phyloP scores from a whole-genome alignment of 2,888 invertebrate species.

The Pterostichus madidus region DNA sequence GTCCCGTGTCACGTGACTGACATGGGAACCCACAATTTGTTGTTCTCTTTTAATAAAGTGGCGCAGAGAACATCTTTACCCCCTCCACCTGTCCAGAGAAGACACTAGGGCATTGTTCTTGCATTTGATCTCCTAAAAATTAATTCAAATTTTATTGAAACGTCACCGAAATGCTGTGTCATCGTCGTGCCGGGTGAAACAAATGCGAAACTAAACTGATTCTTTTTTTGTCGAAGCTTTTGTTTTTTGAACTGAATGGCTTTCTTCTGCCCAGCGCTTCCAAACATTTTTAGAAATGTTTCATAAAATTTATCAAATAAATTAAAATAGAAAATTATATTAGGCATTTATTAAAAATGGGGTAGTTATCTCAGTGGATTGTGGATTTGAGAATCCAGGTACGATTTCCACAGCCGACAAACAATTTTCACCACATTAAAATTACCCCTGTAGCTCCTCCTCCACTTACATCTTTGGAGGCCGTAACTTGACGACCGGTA shows the following conservation, averaged over 20 bases:
- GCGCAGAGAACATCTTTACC: constrained; percentile 40
- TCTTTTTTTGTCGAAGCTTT: constrained; percentile 33
- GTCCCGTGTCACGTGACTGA: constrained; percentile 48
- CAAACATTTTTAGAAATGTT: constrained; percentile 15
- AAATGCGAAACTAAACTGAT: constrained; percentile 58
- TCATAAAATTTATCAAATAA: neutral
- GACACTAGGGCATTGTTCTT: constrained; percentile 52
- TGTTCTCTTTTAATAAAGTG: constrained; percentile 55
- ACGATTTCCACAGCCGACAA: too few relatives aligned
- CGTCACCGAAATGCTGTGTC: constrained; percentile 61
- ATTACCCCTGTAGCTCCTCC: too few relatives aligned
- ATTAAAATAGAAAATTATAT: neutral
- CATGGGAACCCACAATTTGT: constrained; percentile 58
- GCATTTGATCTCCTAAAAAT: constrained; percentile 58
- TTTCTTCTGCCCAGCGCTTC: neutral
- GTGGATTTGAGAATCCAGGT: too few relatives aligned
- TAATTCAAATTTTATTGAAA: constrained; percentile 66
- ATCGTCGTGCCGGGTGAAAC: constrained; percentile 39
- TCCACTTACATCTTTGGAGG: too few relatives aligned
- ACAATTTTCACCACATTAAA: too few relatives aligned
- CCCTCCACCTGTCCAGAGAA: constrained; percentile 6
- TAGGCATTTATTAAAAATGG: neutral
- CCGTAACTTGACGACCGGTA: too few relatives aligned
- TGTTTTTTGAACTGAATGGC: constrained; percentile 49
- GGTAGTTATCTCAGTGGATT: too few relatives aligned